Conservation (phyloP, 2,797 vertebrate species). For the Loris lydekkerianus region DNA sequence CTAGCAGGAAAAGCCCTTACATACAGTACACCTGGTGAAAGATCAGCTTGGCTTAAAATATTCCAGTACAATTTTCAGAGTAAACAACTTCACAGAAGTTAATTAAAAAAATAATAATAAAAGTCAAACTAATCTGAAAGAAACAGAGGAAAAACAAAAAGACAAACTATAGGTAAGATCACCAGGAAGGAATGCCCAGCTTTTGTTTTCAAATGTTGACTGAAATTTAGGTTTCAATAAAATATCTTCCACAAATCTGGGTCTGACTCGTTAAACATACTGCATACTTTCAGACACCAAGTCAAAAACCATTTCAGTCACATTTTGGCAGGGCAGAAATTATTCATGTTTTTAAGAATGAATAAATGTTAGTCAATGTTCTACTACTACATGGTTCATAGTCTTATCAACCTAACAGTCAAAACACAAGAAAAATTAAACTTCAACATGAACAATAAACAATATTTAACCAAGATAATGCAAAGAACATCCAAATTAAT, state of each 20-base stretch:
- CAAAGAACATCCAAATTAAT: conserved; percentile 87
- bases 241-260: conserved; percentile 82
- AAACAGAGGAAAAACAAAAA: conserved; percentile 82
- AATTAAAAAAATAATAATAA: conserved; percentile 90
- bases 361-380: conserved; percentile 88
- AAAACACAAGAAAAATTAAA: conserved; percentile 88
- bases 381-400: conserved; percentile 87
- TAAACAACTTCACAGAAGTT: conserved; percentile 99
- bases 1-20: conserved; percentile 92
- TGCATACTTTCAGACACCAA: conserved; percentile 84
- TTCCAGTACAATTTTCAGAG: conserved; percentile 95
- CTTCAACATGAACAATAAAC: conserved; percentile 88
- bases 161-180: conserved; percentile 84
- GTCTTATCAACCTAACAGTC: conserved; percentile 86
- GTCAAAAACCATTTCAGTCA: conserved; percentile 86
- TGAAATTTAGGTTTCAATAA: conserved; percentile 85
- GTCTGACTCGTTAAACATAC: conserved; percentile 72
- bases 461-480: conserved; percentile 89
- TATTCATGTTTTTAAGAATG: conserved; percentile 86
- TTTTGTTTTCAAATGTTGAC: conserved; percentile 80
- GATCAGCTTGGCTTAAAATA: conserved; percentile 92
- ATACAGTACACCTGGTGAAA: conserved; percentile 91
- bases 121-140: conserved; percentile 89
- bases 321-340: conserved; percentile 86
- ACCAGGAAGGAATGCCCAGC: conserved; percentile 86